Conservation (phyloP, 2,113 vertebrate genomes). For the Psettodes erumei region DNA sequence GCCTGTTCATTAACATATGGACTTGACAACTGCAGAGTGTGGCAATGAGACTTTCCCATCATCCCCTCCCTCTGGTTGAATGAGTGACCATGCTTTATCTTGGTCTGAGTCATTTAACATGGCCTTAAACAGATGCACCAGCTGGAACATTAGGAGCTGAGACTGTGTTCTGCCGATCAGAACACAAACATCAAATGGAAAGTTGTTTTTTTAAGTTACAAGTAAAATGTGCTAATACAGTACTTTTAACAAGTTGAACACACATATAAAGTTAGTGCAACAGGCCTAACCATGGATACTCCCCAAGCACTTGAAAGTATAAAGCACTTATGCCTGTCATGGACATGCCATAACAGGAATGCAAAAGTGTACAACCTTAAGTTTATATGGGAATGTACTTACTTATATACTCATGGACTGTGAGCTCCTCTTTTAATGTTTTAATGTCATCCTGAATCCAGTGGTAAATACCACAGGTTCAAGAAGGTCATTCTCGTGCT, state of each 20-base stretch:
- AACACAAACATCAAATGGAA: too few relatives aligned
- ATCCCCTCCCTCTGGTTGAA: slow-evolving; percentile 7
- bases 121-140: slow-evolving; percentile 31
- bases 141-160: neutral
- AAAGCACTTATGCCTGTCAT: neutral
- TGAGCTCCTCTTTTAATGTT: slow-evolving; percentile 18
- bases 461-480: slow-evolving; percentile 4
- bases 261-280: slow-evolving; percentile 1
- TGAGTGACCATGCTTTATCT: slow-evolving; percentile 9
- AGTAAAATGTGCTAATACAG: neutral
- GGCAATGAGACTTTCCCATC: neutral
- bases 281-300: neutral
- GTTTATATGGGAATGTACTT: slow-evolving; percentile 9
- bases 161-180: neutral
- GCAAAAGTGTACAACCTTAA: neutral
- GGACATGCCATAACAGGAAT: slow-evolving; percentile 5
- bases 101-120: slow-evolving; percentile 9
- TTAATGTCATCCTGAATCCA: slow-evolving; percentile 1
- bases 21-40: slow-evolving; percentile 11
- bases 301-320: neutral
- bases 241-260: neutral
- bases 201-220: neutral
- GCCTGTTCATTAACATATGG: slow-evolving; percentile 27
- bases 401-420: neutral
- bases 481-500: neutral